These are phyloP conservation scores for Boulengeromyrus knoepffleri DNA, from an alignment of 2,113 vertebrate genomes.

Conservation along the genomic window DNA sequence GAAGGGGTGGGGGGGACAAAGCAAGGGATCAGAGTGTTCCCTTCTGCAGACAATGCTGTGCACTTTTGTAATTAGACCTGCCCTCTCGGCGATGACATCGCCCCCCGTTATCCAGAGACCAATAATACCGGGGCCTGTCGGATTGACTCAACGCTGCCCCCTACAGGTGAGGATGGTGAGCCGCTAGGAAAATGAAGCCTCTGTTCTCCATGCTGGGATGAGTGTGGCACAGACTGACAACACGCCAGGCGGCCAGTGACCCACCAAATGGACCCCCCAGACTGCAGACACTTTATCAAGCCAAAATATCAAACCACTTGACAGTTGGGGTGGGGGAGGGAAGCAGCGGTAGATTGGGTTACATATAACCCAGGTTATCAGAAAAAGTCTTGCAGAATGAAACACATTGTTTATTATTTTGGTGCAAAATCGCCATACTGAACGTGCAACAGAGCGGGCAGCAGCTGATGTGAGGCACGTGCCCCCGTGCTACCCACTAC, in stretches of 20 bases:
- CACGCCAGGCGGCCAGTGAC: not conserved
- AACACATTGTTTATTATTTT: not conserved
- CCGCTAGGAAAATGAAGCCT: not conserved
- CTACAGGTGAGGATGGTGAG: not conserved
- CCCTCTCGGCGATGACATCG: not conserved
- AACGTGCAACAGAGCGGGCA: not conserved
- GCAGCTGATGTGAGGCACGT: not conserved
- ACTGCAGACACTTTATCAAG: not conserved
- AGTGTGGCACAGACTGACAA: not conserved
- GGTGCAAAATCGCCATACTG: not conserved
- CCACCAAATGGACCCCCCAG: not conserved
- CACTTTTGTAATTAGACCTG: conserved; percentile 21
- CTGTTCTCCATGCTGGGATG: not conserved
- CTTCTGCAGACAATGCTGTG: conserved; percentile 22
- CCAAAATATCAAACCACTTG: not conserved
- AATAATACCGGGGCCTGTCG: not conserved
- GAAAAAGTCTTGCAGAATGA: not conserved
- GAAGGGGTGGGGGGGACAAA: not conserved
- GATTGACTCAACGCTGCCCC: not conserved
- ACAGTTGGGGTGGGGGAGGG: not conserved
- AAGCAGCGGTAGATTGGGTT: not conserved
- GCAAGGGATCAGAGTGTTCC: conserved; percentile 20
- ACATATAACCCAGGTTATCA: not conserved
- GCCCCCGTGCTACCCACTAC: not conserved
- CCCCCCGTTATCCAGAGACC: not conserved